Evolutionary conservation across 2,797 vertebrate species (phyloP).

Genomic region (Tachyglossus aculeatus): DNA sequence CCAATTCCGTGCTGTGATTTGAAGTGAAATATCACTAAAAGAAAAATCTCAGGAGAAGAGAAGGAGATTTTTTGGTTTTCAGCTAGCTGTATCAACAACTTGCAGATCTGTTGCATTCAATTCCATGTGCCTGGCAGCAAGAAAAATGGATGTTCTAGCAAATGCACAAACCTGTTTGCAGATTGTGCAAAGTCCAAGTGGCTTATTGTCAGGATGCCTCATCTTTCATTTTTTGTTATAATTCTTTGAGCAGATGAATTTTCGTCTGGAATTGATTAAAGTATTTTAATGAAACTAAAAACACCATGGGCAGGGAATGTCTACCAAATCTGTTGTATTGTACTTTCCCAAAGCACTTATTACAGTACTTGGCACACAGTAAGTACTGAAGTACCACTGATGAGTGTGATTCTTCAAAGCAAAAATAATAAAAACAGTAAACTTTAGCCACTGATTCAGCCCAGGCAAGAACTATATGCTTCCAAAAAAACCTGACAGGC

Average conservation of each 20-base stretch:
- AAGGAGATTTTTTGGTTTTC: conserved; percentile 1
- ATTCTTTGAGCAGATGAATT: too few species aligned
- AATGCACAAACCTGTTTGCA: conserved; percentile 1
- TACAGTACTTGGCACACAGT: too few species aligned
- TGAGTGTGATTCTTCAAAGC: conserved; percentile 26
- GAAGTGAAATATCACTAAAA: conserved; percentile 35
- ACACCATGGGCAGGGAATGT: too few species aligned
- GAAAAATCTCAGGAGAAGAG: conserved; percentile 21
- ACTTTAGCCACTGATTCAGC: conserved; percentile 13
- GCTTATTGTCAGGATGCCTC: not conserved
- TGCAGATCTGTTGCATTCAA: conserved; percentile 14
- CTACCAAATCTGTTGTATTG: too few species aligned
- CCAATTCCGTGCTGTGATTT: conserved; percentile 43
- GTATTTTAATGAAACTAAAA: too few species aligned
- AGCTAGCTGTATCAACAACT: not conserved
- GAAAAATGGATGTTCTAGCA: not conserved
- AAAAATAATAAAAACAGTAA: conserved; percentile 15
- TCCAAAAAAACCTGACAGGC: conserved; percentile 45
- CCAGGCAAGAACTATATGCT: not conserved
- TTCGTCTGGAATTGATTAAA: too few species aligned
- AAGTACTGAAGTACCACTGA: too few species aligned
- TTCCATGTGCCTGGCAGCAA: not conserved
- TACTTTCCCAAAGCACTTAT: too few species aligned
- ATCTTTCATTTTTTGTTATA: conserved; percentile 3
- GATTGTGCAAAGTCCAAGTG: conserved; percentile 13